phyloP scores from a whole-genome alignment of 2,888 invertebrate genomes.

The Andrena dorsata region DNA sequence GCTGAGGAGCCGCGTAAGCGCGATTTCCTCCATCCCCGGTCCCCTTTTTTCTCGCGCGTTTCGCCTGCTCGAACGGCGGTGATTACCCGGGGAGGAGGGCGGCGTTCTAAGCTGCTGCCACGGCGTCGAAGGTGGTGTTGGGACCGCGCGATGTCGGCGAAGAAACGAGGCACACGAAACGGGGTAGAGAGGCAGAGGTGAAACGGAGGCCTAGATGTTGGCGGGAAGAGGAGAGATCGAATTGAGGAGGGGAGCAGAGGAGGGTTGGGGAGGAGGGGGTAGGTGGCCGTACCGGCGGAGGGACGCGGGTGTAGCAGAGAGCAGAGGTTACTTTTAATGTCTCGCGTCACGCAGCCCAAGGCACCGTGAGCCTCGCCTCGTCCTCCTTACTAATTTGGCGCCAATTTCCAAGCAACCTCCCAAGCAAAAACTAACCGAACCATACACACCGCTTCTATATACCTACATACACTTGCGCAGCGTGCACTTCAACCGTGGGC shows the following conservation, averaged over 20 bases:
- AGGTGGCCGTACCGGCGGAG: conserved; percentile 52
- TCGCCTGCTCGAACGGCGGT: conserved; percentile 61
- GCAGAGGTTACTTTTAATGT: conserved; percentile 85
- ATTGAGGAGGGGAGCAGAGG: conserved; percentile 43
- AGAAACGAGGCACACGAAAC: conserved; percentile 52
- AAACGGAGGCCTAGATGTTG: conserved; percentile 17
- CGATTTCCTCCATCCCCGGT: conserved; percentile 59
- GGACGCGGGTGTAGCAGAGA: conserved; percentile 76
- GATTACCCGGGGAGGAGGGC: conserved; percentile 61
- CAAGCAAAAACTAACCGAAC: conserved; percentile 85
- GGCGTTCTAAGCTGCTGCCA: conserved; percentile 71
- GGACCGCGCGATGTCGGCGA: conserved; percentile 42
- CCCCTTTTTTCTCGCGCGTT: conserved; percentile 50
- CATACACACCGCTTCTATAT: conserved; percentile 74
- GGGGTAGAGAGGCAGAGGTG: conserved; percentile 44
- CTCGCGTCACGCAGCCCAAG: conserved; percentile 85
- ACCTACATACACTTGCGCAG: conserved; percentile 73
- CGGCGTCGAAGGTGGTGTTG: conserved; percentile 54
- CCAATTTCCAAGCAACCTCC: conserved; percentile 85
- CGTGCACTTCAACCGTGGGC: conserved; percentile 75
- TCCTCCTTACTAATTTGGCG: conserved; percentile 85
- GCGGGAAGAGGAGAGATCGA: conserved; percentile 39
- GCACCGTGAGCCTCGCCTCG: conserved; percentile 80
- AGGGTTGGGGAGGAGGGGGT: conserved; percentile 36
- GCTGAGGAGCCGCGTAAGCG: conserved; percentile 67